These are phyloP conservation scores for Meliscaeva auricollis DNA, from an alignment of 2,888 invertebrate species.

Conservation along the genomic window DNA sequence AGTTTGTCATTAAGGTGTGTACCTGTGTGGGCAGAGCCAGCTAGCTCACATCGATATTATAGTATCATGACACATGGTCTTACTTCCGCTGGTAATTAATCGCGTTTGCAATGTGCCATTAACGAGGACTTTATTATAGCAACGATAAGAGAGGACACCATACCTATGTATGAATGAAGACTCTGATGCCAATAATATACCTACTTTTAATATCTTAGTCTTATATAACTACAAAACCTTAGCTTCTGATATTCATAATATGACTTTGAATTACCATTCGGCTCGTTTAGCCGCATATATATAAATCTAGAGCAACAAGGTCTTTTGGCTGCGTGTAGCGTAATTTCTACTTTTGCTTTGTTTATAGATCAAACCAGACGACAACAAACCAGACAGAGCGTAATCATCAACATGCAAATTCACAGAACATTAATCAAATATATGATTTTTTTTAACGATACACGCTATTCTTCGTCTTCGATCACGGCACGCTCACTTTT, in stretches of 20 bases:
- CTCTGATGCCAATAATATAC: neutral
- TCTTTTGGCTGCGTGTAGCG: slow-evolving; percentile 12
- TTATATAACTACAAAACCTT: neutral
- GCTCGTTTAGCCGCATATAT: slow-evolving; percentile 11
- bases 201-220: neutral
- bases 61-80: slow-evolving; percentile 12
- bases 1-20: slow-evolving; percentile 21
- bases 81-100: slow-evolving; percentile 56
- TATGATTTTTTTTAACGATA: slow-evolving; percentile 39
- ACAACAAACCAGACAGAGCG: slow-evolving; percentile 1
- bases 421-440: slow-evolving; percentile 62
- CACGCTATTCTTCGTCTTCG: slow-evolving; percentile 50
- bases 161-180: too few relatives aligned
- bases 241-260: slow-evolving; percentile 13
- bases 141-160: slow-evolving; percentile 35
- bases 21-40: neutral
- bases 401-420: slow-evolving; percentile 52
- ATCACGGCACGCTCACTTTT: slow-evolving; percentile 72
- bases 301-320: slow-evolving; percentile 43
- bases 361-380: neutral
- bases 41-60: slow-evolving; percentile 10
- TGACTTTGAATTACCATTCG: slow-evolving; percentile 59
- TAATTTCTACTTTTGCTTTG: slow-evolving; percentile 3
- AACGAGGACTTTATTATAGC: slow-evolving; percentile 54
- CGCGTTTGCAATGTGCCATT: slow-evolving; percentile 35